Conservation (phyloP, 2,888 invertebrate genomes). For the Diaphora mendica region DNA sequence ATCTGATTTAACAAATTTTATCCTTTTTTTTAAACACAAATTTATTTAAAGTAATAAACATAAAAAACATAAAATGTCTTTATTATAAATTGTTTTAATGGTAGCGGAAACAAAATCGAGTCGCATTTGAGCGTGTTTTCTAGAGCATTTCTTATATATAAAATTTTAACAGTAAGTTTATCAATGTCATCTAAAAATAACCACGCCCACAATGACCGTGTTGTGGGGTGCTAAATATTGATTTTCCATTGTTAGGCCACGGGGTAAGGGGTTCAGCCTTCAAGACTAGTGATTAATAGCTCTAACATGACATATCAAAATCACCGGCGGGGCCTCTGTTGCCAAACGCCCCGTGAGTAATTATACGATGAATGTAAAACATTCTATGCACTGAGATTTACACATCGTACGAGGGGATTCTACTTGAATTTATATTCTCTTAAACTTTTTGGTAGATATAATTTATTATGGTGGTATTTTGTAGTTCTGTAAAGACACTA, state of each 20-base stretch:
- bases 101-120: constrained; percentile 16
- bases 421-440: background rate
- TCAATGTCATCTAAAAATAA: constrained; percentile 53
- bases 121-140: constrained; percentile 12
- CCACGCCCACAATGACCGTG: constrained; percentile 30
- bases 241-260: constrained; percentile 72
- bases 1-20: no score
- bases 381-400: background rate
- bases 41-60: no score
- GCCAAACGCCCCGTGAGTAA: constrained; percentile 35
- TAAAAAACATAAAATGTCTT: no score
- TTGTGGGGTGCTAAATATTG: constrained; percentile 67
- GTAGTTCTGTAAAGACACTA: background rate
- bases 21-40: no score
- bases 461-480: background rate
- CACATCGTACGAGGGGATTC: background rate
- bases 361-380: constrained; percentile 14
- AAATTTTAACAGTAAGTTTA: constrained; percentile 34
- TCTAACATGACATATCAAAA: constrained; percentile 69
- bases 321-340: constrained; percentile 51
- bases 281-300: constrained; percentile 72
- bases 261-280: constrained; percentile 60
- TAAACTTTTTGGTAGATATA: background rate
- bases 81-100: constrained; percentile 9
- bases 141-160: constrained; percentile 17